Percentiles rank a stretch among this genome's conserved stretches.
Evolutionary conservation across 2,797 vertebrate species (phyloP).

Genomic region (Ibycter americanus): DNA sequence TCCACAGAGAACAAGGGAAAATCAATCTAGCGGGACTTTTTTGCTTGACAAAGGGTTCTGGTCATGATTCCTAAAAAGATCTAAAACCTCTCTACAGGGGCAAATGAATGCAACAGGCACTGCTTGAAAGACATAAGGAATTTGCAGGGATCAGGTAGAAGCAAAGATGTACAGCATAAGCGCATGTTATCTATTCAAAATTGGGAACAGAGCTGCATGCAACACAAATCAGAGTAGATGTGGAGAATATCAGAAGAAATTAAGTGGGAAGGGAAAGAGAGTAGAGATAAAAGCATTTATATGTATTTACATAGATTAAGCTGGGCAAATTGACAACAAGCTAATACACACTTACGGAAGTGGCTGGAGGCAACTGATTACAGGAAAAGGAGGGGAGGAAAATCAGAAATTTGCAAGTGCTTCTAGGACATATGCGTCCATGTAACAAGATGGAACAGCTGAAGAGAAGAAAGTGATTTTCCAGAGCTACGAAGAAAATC

Average conservation of each 20-base stretch:
- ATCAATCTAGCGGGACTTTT: neutral
- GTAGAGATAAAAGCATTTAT: slow-evolving; percentile 20
- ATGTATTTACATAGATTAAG: slow-evolving; percentile 37
- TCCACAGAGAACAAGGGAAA: neutral
- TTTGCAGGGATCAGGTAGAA: neutral
- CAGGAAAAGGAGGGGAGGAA: neutral
- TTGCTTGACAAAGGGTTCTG: neutral
- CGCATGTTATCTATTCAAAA: neutral
- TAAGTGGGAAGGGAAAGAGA: neutral
- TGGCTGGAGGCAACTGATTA: neutral
- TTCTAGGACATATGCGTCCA: neutral
- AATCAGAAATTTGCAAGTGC: neutral
- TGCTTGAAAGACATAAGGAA: neutral
- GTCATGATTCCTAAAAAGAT: neutral
- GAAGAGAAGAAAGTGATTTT: slow-evolving; percentile 6
- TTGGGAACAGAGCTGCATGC: neutral
- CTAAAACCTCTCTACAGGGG: neutral
- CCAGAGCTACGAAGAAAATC: neutral
- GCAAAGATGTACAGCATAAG: neutral
- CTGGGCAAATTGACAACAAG: slow-evolving; percentile 2
- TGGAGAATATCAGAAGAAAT: neutral
- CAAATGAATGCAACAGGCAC: neutral
- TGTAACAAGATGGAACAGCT: neutral
- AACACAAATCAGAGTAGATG: neutral
- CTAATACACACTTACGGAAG: slow-evolving; percentile 7